Conservation (phyloP, 2,888 invertebrate genomes). For the Hyppa rectilinea region DNA sequence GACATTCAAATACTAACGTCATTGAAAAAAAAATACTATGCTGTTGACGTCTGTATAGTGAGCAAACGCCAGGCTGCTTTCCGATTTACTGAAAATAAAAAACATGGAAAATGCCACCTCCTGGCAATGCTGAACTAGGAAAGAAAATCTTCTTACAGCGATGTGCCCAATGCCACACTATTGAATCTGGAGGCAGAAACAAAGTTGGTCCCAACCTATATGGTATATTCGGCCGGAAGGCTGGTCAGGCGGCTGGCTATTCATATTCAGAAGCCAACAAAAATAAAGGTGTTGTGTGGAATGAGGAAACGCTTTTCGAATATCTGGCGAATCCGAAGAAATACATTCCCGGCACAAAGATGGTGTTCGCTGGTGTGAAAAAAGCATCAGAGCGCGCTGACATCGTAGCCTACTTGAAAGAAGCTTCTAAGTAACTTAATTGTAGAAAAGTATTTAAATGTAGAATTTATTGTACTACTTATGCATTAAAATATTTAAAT, state of each 20-base stretch:
- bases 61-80: conserved; percentile 24
- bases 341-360: conserved; percentile 99
- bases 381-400: conserved; percentile 98
- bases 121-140: conserved; percentile 98
- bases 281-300: conserved; percentile 96
- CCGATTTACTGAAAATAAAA: conserved; percentile 28
- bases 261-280: conserved; percentile 53
- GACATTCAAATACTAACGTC: conserved; percentile 4
- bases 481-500: conserved; percentile 30
- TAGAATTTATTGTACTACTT: conserved; percentile 34
- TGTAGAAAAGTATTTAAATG: conserved; percentile 17
- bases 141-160: conserved; percentile 99
- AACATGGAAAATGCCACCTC: conserved; percentile 91
- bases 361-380: conserved; percentile 99
- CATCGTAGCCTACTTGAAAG: conserved; percentile 97
- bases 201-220: conserved; percentile 53
- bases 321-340: conserved; percentile 99
- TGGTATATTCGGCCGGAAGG: conserved; percentile 46
- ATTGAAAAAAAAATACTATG: conserved; percentile 29
- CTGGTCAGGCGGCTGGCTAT: conserved; percentile 16
- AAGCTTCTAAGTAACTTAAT: conserved; percentile 84
- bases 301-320: conserved; percentile 97
- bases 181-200: conserved; percentile 73
- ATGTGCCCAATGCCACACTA: conserved; percentile 99
- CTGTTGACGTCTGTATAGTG: neutral